phyloP scores from a whole-genome alignment of 2,113 vertebrate species.

The Cariama cristata region DNA sequence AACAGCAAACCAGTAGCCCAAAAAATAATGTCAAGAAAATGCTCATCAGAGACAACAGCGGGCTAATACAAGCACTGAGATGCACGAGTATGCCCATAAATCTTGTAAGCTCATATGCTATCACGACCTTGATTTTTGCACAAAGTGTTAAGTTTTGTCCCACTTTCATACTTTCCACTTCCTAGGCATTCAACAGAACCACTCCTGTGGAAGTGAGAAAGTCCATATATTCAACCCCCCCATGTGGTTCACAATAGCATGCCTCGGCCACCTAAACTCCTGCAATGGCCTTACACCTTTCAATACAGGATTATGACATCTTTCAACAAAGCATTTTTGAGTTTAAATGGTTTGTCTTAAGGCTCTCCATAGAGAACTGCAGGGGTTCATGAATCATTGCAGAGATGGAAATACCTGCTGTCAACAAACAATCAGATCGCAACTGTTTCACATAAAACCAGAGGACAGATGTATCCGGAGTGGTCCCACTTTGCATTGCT shows the following conservation, averaged over 20 bases:
- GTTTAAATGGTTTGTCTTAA: background rate
- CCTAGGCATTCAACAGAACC: background rate
- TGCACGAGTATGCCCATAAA: background rate
- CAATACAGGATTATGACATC: background rate
- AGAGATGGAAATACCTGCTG: conserved; percentile 37
- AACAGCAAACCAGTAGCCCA: background rate
- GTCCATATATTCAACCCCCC: background rate
- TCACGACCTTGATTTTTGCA: background rate
- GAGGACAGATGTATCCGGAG: background rate
- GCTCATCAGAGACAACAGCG: background rate
- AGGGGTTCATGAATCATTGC: background rate
- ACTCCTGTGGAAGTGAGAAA: background rate
- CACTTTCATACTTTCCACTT: background rate
- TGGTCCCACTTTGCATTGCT: background rate
- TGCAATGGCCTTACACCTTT: background rate
- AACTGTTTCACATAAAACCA: conserved; percentile 28
- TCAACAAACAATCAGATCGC: background rate
- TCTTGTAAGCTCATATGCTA: background rate
- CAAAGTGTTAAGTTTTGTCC: background rate
- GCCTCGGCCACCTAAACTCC: background rate
- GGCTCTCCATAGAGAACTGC: background rate
- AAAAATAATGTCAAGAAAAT: background rate
- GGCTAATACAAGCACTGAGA: background rate
- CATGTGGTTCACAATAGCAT: fast-evolving
- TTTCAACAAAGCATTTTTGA: conserved; percentile 11